Percentiles rank a stretch among this genome's conserved stretches.
Evolutionary conservation across 1,140 invertebrate species (phyloP).

Genomic region (Mylabris phalerata): DNA sequence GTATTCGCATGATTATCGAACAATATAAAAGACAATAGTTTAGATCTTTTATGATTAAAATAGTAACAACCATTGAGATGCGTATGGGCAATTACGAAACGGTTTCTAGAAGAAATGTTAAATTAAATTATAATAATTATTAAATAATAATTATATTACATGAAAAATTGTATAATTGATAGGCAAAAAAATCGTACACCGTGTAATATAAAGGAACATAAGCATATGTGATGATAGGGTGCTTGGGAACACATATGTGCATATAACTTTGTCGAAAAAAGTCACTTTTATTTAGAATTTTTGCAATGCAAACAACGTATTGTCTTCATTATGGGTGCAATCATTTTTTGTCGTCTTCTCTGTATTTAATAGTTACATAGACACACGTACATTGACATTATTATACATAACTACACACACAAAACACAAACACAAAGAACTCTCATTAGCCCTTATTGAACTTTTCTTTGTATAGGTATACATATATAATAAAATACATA

Average conservation of each 20-base stretch:
- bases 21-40: no score
- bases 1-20: no score
- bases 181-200: conserved; percentile 27
- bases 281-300: conserved; percentile 1
- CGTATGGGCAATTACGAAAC: not conserved
- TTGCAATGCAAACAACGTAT: not conserved
- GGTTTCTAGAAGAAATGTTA: not conserved
- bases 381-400: not conserved
- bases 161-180: conserved; percentile 35
- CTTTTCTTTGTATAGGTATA: no score
- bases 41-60: no score
- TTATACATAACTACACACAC: not conserved
- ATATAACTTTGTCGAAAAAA: conserved; percentile 10
- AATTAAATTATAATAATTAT: conserved; percentile 33
- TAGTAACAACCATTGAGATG: not conserved
- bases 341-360: not conserved
- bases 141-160: conserved; percentile 25
- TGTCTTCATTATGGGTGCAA: conserved; percentile 4
- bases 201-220: conserved; percentile 36
- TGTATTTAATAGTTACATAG: not conserved
- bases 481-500: no score
- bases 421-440: not conserved
- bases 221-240: conserved; percentile 41
- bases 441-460: no score
- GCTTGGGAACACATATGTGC: conserved; percentile 29